A percentile compares a stretch with the other conserved stretches of the same genome.
These are phyloP conservation scores for Cyclophora albipunctata DNA, from an alignment of 2,888 invertebrate genomes.

Conservation along the genomic window DNA sequence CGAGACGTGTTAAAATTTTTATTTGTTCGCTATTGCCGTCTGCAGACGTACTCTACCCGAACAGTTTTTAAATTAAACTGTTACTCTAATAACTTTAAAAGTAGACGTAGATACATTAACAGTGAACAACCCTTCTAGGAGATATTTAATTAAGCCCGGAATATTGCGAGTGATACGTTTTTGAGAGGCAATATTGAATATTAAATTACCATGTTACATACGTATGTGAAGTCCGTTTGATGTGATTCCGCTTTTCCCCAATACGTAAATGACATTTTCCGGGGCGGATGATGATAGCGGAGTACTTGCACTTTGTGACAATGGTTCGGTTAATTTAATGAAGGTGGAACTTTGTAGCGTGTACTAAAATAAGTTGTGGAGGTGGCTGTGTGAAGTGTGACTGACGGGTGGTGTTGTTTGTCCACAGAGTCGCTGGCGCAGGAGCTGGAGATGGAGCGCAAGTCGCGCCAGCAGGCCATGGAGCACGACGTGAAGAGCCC, in stretches of 20 bases:
- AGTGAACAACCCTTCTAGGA: constrained; percentile 37
- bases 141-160: constrained; percentile 55
- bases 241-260: constrained; percentile 49
- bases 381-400: background rate
- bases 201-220: constrained; percentile 63
- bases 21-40: constrained; percentile 23
- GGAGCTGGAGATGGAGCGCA: constrained; percentile 91
- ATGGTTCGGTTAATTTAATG: constrained; percentile 3
- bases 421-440: constrained; percentile 88
- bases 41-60: background rate
- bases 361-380: background rate
- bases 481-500: constrained; percentile 92
- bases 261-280: constrained; percentile 67
- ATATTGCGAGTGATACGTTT: constrained; percentile 55
- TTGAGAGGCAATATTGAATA: constrained; percentile 60
- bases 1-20: constrained; percentile 47
- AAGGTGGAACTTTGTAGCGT: constrained; percentile 13
- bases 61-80: background rate
- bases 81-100: too few relatives aligned
- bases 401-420: constrained; percentile 26
- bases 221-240: constrained; percentile 66
- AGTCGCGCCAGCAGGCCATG: constrained; percentile 85
- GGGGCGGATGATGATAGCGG: constrained; percentile 28
- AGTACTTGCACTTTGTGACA: constrained; percentile 29
- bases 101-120: too few relatives aligned